Conservation (phyloP, 2,797 vertebrate genomes). For the Eupleurogrammus muticus region DNA sequence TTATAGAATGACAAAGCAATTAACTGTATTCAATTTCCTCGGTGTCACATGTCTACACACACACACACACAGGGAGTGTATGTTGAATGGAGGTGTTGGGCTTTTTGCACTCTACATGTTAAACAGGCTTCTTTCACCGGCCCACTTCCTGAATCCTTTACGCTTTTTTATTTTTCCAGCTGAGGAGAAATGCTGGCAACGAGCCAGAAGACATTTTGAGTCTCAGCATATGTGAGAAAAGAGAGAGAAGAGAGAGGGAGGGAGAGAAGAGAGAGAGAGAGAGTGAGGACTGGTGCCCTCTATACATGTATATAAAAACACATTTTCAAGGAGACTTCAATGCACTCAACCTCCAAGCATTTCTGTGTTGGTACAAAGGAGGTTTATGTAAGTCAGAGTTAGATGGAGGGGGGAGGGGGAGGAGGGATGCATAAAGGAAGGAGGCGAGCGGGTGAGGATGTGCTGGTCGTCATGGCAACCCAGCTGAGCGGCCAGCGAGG, state of each 20-base stretch:
- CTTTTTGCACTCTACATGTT: slow-evolving; percentile 40
- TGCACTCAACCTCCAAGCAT: slow-evolving; percentile 42
- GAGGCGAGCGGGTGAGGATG: slow-evolving; percentile 41
- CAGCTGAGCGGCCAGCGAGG: slow-evolving; percentile 66
- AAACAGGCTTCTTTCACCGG: slow-evolving; percentile 50
- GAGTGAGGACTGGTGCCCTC: not conserved
- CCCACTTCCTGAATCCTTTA: slow-evolving; percentile 51
- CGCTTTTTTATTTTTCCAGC: slow-evolving; percentile 53
- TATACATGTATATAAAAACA: slow-evolving; percentile 24
- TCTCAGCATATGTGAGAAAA: slow-evolving; percentile 17
- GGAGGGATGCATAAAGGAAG: slow-evolving; percentile 34
- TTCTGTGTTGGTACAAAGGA: slow-evolving; percentile 52
- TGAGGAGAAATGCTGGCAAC: slow-evolving; percentile 38
- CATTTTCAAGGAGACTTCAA: slow-evolving; percentile 54
- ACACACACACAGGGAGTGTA: not conserved
- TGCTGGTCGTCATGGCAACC: slow-evolving; percentile 70
- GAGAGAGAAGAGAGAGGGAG: not conserved
- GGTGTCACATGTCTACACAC: not conserved
- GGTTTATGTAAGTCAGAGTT: slow-evolving; percentile 72
- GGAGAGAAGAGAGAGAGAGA: not conserved
- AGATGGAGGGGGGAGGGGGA: slow-evolving; percentile 21
- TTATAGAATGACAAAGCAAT: slow-evolving; percentile 11
- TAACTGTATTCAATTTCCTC: not conserved
- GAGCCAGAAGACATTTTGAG: slow-evolving; percentile 46
- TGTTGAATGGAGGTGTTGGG: slow-evolving; percentile 43